phyloP scores from a whole-genome alignment of 1,140 invertebrate genomes.

The Nephotettix cincticeps region DNA sequence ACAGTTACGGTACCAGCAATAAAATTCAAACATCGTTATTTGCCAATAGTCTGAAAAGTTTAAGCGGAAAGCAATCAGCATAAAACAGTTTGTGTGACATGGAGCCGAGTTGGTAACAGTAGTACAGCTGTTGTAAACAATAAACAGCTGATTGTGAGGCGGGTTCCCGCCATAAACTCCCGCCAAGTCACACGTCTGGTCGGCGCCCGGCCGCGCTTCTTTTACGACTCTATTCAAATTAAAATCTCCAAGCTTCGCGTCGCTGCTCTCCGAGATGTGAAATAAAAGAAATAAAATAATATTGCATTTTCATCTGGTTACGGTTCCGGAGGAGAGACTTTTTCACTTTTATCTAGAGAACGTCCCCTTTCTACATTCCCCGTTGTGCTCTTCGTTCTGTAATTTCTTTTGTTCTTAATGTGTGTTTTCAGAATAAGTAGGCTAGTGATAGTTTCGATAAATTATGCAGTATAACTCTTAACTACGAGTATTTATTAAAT shows the following conservation, averaged over 20 bases:
- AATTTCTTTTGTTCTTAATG: no score
- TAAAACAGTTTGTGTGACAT: slow-evolving; percentile 1
- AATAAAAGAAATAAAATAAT: no score
- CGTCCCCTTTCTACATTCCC: no score
- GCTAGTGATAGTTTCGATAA: no score
- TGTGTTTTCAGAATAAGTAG: no score
- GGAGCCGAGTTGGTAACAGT: slow-evolving; percentile 2
- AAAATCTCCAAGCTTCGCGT: slow-evolving; percentile 11
- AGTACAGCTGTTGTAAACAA: slow-evolving; percentile 17
- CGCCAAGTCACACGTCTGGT: background rate
- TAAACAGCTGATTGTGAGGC: slow-evolving; percentile 9
- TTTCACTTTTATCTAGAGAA: no score
- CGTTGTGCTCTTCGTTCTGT: no score
- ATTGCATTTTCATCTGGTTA: no score
- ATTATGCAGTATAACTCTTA: no score
- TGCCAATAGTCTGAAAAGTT: background rate
- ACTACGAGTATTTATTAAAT: no score
- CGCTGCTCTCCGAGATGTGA: no score
- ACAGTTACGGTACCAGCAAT: background rate
- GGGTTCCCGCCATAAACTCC: slow-evolving; percentile 13
- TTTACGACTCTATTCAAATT: slow-evolving; percentile 10
- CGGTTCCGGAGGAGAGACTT: no score
- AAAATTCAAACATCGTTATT: background rate
- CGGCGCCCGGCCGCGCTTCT: background rate
- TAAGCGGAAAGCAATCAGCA: background rate